Evolutionary conservation across 2,797 vertebrate genomes (phyloP).

Genomic region (Falco rusticolus): DNA sequence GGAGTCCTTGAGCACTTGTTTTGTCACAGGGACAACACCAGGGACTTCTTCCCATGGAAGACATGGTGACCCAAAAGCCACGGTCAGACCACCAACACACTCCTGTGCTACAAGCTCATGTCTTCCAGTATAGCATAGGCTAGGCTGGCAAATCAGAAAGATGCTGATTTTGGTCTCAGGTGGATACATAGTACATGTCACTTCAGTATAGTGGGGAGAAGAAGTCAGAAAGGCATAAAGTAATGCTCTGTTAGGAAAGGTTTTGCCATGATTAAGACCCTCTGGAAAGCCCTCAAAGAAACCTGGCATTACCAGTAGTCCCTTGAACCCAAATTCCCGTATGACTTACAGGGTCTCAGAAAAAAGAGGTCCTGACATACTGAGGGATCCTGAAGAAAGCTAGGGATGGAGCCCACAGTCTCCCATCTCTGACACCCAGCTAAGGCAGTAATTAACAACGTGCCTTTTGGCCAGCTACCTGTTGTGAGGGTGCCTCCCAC

Average conservation of each 20-base stretch:
- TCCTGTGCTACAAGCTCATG: neutral
- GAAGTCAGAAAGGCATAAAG: neutral
- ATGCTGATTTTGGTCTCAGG: neutral
- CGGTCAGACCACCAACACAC: neutral
- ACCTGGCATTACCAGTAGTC: neutral
- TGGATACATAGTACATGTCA: neutral
- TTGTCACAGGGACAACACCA: neutral
- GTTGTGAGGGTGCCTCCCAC: neutral
- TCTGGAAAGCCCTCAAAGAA: neutral
- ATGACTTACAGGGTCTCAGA: neutral
- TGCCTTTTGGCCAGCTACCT: neutral
- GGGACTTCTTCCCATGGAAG: neutral
- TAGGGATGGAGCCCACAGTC: neutral
- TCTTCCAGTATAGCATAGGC: neutral
- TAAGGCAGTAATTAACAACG: neutral
- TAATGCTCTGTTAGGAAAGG: neutral
- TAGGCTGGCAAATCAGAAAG: neutral
- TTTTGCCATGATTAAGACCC: neutral
- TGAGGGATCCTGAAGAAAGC: neutral
- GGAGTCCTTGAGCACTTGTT: neutral
- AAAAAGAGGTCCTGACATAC: neutral
- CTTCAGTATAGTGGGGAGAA: neutral
- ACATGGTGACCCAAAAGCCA: neutral
- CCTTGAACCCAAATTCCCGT: neutral
- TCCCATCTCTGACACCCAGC: neutral